Evolutionary conservation across 2,113 vertebrate species (phyloP), one percentile per base, ranked within the genome.

Genomic region (Microtus montanus): DNA sequence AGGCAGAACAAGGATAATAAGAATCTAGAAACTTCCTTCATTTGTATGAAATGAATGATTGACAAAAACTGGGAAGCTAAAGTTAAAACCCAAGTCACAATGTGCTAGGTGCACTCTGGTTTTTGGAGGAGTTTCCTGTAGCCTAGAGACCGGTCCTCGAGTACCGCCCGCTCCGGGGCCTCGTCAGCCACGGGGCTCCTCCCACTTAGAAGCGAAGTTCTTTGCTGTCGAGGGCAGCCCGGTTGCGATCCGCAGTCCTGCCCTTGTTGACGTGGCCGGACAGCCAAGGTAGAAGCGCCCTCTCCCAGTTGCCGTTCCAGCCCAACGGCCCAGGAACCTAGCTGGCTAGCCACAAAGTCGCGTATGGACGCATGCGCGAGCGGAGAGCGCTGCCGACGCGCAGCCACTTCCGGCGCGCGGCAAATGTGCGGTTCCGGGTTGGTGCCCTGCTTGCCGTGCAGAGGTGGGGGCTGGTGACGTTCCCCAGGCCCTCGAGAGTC

Each of bases 341-440:
- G 1, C 4, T 3, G 10, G 0, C 7, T 0, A 0, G 14, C 38
- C 5, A 4, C 11, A 2, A 9, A 13, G 22, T 1, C 1, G 26
- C 64, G 3, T 63, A 17, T 24, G 13, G 2, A 79, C 97, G 97
- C 97, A 95, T 90, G 95, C 95, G 96, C 87, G 28, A 61, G 22
- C 66, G 1, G 19, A 71, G 30, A 14, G 13, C 47, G 19, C n/a
- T 30, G 15, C 35, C 38, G 28, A 1, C 92, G 49, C 35, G 15
- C 68, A 61, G 28, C 68, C 92, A 95, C 92, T 98, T 98, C 97
- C 97, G 97, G 97, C 71, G 95, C 75, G 54, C 91, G 1, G 38
- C 70, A n/a, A 38, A 61, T 14, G 47, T 96, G 91, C 77, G 66
- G 84, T 97, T 98, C 97, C 97, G 97, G 96, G 96, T 97, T 94